Base-by-base conservation (phyloP, 1,140 invertebrate genomes). In the Zaprionus inermis region DNA sequence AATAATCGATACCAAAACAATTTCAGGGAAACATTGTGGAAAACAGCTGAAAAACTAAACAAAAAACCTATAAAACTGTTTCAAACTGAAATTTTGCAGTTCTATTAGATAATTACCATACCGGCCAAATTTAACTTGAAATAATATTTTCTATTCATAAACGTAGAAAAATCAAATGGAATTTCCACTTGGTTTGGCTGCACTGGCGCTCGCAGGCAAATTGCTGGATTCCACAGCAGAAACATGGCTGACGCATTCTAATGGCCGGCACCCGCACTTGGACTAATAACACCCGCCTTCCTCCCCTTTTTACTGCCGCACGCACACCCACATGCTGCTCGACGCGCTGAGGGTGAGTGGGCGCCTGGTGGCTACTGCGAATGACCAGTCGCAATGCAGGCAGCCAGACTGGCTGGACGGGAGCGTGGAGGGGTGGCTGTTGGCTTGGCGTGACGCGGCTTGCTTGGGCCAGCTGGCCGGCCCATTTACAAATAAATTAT, bases 401-500 rank as follows among this genome's bases (percentile, higher is more conserved):
- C 10, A 16, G 38, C 24, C 24, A 28, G 24, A 28, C 24, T 6
- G 38, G 22, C 5, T 7, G 24, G 51, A 1, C 16, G 54, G 14
- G 30, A 7, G 24, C 3, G 30, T 34, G 20, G n/a, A 18, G 20
- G 75, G 24, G n/a, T 49, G 34, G 20, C 34, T 32, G 20, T 20
- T 38, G 32, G 61, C 22, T 78, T 78, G 64, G 60, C 73, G 65
- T 84, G 81, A 79, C 76, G 66, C 59, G 78, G 71, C 68, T 9
- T 63, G 71, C 59, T 61, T 64, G 72, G 24, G 63, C 78, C 83
- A 88, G 79, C 83, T 88, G 82, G 71, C 67, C 41, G 64, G 70
- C 65, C 63, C 74, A 86, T 82, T 88, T 73, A 76, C 61, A 66
- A 74, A 88, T 86, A 86, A 86, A 86, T 86, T 78, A 86, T 86